Base-by-base conservation (phyloP, 2,113 vertebrate species). In the Aleadryas rufinucha region DNA sequence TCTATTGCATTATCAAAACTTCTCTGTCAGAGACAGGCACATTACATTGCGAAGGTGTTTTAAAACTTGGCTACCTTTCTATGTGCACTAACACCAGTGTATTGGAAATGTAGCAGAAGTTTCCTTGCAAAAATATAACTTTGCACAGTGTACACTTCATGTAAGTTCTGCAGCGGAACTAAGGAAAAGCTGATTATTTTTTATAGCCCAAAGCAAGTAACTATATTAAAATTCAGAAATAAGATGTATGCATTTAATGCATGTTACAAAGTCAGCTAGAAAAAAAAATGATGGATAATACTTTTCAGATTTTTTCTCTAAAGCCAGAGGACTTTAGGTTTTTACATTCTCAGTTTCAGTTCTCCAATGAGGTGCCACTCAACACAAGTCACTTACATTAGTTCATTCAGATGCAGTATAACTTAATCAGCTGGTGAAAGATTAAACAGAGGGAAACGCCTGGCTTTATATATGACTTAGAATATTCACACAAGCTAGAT, bases 141-240 rank as follows among this genome's bases (percentile, higher is more conserved):
- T 80, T 79, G 41, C 50, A 39, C 41, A 50, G 3, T 39, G 7
- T 82, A 41, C 3, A 2, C 11, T 44, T 74, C 35, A 65, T 76
- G 3, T 35, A 42, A 78, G 7, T 49, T 84, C 49, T 37, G 20
- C 78, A 72, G 44, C 24, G 24, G 44, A 94, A 63, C 52, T 61
- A 41, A 77, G 45, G 53, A 72, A 90, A 91, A 88, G 6, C 20
- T 69, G 44, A 8, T 94, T 54, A 33, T 68, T 28, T 69, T 94
- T 94, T 95, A 84, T 91, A 96, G 96, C 93, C 93, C 95, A 86
- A 86, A 95, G 35, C 37, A 72, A 83, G 37, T 84, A 89, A 54
- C 6, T 7, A 5, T 54, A 63, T 71, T 79, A 68, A 85, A 88
- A 80, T 66, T 74, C 41, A 95, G 37, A 65, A 95, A 69, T 53